Base-by-base conservation (phyloP, 2,113 vertebrate genomes). In the Mionectes macconnelli region DNA sequence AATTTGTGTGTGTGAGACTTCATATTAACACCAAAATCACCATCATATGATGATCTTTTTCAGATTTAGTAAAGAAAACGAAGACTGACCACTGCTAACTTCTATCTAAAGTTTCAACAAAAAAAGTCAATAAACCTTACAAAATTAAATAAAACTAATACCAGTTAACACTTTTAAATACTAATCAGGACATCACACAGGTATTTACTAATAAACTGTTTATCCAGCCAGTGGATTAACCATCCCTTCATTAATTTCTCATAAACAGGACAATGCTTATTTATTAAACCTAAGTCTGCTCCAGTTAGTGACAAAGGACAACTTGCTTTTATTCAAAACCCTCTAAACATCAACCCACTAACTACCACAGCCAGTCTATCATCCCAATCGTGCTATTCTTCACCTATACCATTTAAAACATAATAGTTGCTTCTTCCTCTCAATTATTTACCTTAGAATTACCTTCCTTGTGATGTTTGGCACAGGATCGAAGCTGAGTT, bases 401-500 rank as follows among this genome's bases (percentile, higher is more conserved):
- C 37, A 87, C 24, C 15, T 31, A 49, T 14, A 33, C 45, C 39
- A 62, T 39, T 55, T 67, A 72, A 77, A 76, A 62, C 1, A 17
- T 4, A 75, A 60, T 3, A 89, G 23, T 42, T 78, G 44, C 82
- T 89, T 90, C 56, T 33, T 7, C 22, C 50, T 80, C 6, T 28
- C 14, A 33, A 89, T 75, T 87, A 93, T 96, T 98, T 97, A 99
- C 99, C 99, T 99, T 99, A 64, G 98, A 97, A 97, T 98, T 98
- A 90, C 96, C 97, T 98, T 99, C 99, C 74, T 98, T 99, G 97
- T 99, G 99, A 83, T 98, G 98, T 95, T 99, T 99, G 97, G 98
- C 98, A 97, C 99, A 99, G 60, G 99, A 98, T 93, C 99, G 99
- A 78, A 99, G 99, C 97, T 99, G 99, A 97, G 95, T 99, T 97